Base-by-base conservation (phyloP, 2,888 invertebrate genomes). In the Panzeria rudis region DNA sequence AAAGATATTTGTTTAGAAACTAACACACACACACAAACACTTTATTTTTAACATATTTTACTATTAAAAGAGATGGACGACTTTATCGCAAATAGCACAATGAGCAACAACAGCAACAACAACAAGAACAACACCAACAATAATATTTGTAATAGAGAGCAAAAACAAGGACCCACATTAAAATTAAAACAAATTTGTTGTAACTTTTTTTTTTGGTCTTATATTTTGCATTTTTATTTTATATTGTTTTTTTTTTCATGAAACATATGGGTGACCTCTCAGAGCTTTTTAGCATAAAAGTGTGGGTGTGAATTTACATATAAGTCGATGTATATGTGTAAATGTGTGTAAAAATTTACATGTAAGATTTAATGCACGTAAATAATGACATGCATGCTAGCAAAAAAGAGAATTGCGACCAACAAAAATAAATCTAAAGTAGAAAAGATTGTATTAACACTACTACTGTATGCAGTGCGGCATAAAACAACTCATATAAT, bases 131-230 rank as follows among this genome's bases (percentile, higher is more conserved):
- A 38, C 69, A 71, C 11, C 41, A 72, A 66, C n/a, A 56, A 11
- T 13, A 44, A 61, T 38, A 73, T 62, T 13, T 69, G 69, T 56
- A 68, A 52, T 68, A 44, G 54, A 77, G 61, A 73, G 54, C 77
- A 47, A 54, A 71, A 69, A 75, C 47, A 77, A 82, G 85, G 78
- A 76, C 85, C 85, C 85, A 85, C 78, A 85, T 85, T 85, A 79
- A 82, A 82, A 85, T 78, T 82, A 81, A 85, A 85, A 85, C 71
- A 75, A 82, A 79, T 50, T 85, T 75, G 69, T 71, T 76, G 41
- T 69, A 56, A 47, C 32, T 75, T 64, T 72, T 75, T 64, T 72
- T 50, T 47, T 76, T 66, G 41, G 54, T 56, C 3, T 29, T 15
- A n/a, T 17, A 17, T 44, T 17, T 44, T 20, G 6, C 9, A 7